phyloP scores from a whole-genome alignment of 2,113 vertebrate genomes.

The Chaetodon auriga region DNA sequence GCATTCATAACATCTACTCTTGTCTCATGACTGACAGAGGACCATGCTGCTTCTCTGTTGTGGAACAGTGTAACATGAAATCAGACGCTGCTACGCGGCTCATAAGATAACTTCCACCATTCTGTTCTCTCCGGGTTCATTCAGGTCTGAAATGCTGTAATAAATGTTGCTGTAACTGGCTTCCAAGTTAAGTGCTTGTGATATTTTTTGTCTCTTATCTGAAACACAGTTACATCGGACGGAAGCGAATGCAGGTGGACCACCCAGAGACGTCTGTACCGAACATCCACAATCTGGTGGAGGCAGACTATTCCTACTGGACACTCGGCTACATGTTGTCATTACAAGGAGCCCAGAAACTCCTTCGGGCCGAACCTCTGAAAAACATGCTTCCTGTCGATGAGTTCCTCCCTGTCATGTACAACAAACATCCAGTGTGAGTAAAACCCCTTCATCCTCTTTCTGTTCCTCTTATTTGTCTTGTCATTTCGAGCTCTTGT shows the following conservation, averaged over 20 bases:
- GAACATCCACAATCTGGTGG: conserved; percentile 90
- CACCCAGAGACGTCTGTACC: conserved; percentile 89
- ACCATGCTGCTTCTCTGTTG: neutral
- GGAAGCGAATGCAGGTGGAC: conserved; percentile 95
- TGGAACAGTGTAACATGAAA: neutral
- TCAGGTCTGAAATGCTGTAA: neutral
- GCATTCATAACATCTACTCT: neutral
- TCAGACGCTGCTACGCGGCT: neutral
- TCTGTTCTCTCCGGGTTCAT: neutral
- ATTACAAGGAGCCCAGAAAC: conserved; percentile 89
- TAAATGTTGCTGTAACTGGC: neutral
- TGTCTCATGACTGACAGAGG: neutral
- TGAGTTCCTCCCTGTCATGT: conserved; percentile 95
- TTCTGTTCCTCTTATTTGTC: neutral
- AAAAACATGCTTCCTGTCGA: conserved; percentile 91
- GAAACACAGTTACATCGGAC: conserved; percentile 87
- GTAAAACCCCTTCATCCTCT: conserved; percentile 15
- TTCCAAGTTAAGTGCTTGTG: neutral
- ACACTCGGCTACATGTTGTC: conserved; percentile 92
- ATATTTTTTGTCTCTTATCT: neutral
- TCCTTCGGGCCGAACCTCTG: conserved; percentile 87
- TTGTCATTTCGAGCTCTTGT: conserved; percentile 10
- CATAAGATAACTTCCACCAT: neutral
- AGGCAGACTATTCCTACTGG: conserved; percentile 95
- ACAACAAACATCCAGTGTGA: conserved; percentile 89